Evolutionary conservation across 2,797 vertebrate species (phyloP).

Genomic region (Tamandua tetradactyla): DNA sequence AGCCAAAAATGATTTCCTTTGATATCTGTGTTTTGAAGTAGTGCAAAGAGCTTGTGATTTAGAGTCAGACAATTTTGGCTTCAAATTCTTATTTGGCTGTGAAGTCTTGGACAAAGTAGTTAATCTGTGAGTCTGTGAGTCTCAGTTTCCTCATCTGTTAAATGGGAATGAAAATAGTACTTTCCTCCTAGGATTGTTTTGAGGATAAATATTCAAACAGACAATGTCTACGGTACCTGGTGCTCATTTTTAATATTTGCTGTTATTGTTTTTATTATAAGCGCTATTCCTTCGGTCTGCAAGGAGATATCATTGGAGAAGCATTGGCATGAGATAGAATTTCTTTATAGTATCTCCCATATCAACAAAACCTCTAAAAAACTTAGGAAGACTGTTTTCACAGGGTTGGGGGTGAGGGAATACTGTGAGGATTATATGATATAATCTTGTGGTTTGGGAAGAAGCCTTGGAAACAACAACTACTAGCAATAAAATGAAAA

Average conservation of each 20-base stretch:
- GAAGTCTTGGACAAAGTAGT: not conserved
- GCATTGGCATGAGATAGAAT: not conserved
- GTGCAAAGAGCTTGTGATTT: not conserved
- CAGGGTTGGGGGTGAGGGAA: not conserved
- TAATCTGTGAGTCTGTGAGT: not conserved
- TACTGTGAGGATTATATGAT: not conserved
- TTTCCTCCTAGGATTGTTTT: not conserved
- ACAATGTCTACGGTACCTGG: not conserved
- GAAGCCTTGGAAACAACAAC: not conserved
- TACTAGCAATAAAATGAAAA: accelerated
- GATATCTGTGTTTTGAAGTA: not conserved
- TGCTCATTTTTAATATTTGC: accelerated
- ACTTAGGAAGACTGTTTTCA: not conserved
- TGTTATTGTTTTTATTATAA: not conserved
- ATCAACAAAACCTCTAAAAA: not conserved
- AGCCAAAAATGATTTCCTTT: not conserved
- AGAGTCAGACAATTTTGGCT: not conserved
- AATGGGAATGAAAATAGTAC: not conserved
- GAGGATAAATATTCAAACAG: not conserved
- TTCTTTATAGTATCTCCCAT: not conserved
- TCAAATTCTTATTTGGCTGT: not conserved
- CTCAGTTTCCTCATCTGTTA: not conserved
- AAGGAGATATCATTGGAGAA: not conserved
- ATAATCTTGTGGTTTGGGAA: no score
- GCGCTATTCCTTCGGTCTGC: not conserved